Percentiles rank a stretch among this genome's conserved stretches.
Conservation (phyloP, 2,797 vertebrate genomes). For the Aulostomus chinensis region DNA sequence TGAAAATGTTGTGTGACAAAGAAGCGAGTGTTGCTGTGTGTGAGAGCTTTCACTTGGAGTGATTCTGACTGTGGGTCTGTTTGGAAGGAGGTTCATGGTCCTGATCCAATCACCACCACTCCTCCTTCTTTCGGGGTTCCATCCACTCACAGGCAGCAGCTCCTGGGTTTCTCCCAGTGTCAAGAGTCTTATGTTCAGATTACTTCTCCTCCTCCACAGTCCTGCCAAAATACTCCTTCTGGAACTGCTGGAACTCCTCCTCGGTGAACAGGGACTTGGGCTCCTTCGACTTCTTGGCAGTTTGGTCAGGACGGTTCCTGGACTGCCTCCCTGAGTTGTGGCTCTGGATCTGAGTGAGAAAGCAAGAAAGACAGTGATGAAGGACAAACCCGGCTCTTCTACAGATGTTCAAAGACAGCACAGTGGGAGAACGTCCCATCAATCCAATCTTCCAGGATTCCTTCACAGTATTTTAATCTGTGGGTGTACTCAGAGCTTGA, state of each 20-base stretch:
- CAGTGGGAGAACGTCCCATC: not conserved
- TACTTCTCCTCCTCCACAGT: slow-evolving; percentile 53
- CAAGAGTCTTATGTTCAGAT: not conserved
- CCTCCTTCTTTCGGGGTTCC: no score
- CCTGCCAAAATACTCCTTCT: slow-evolving; percentile 80
- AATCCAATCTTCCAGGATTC: no score
- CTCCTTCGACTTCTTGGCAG: slow-evolving; percentile 38
- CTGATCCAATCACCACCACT: no score
- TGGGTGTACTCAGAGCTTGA: no score
- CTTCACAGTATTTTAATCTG: no score
- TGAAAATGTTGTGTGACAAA: no score
- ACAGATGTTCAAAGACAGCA: not conserved
- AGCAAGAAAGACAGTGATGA: not conserved
- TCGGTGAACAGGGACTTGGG: slow-evolving; percentile 75
- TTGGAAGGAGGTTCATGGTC: no score
- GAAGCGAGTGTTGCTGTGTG: no score
- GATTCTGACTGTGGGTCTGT: no score
- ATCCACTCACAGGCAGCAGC: no score
- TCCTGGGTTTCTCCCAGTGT: no score
- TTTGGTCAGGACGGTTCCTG: slow-evolving; percentile 38
- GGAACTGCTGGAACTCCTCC: slow-evolving; percentile 80
- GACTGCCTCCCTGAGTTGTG: slow-evolving; percentile 71
- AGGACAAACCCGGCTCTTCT: not conserved
- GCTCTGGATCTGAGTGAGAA: slow-evolving; percentile 59
- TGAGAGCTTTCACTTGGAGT: no score